Evolutionary conservation across 2,797 vertebrate genomes (phyloP).

Genomic region (Lemur catta): DNA sequence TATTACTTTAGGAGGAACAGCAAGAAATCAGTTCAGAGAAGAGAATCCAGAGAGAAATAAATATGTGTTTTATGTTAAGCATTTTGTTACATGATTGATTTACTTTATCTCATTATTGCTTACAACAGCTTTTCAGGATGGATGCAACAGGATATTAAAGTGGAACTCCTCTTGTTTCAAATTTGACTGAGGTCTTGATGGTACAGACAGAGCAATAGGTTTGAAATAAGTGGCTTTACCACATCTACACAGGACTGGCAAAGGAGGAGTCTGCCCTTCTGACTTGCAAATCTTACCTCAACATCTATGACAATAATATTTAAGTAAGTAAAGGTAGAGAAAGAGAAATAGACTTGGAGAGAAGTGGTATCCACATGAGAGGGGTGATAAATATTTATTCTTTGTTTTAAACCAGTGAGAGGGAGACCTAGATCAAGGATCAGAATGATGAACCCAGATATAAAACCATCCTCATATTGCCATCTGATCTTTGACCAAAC

Average conservation of each 20-base stretch:
- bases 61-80: neutral
- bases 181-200: neutral
- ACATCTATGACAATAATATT: neutral
- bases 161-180: neutral
- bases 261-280: too few relatives aligned
- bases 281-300: neutral
- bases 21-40: conserved; percentile 21
- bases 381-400: neutral
- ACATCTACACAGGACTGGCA: neutral
- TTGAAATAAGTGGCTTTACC: neutral
- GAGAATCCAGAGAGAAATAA: conserved; percentile 18
- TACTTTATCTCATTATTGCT: neutral
- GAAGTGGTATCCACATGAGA: neutral
- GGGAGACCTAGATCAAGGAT: too few relatives aligned
- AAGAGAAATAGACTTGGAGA: neutral
- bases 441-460: too few relatives aligned
- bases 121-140: neutral
- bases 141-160: neutral
- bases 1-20: conserved; percentile 26
- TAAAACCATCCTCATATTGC: too few relatives aligned
- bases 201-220: neutral
- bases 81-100: conserved; percentile 39
- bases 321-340: neutral
- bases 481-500: too few relatives aligned
- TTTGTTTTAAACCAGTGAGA: neutral